Evolutionary conservation across 64 coral and sea anemone genomes (phyloP).

Genomic region (Montipora foliosa): DNA sequence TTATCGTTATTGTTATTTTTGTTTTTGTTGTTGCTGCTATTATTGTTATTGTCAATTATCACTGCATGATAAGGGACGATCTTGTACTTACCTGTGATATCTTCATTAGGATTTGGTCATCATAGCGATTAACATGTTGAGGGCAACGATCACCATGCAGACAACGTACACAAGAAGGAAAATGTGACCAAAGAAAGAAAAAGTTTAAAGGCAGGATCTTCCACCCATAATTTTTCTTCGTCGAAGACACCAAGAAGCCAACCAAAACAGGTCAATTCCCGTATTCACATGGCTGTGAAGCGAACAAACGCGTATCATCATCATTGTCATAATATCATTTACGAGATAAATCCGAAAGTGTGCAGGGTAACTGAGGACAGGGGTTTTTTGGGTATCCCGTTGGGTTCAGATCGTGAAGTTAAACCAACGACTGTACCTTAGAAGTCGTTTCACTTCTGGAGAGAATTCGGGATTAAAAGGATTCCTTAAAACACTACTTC

Average conservation of each 20-base stretch:
- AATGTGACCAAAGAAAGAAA: not conserved
- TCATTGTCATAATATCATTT: too few species aligned
- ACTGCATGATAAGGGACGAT: not conserved
- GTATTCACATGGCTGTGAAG: not conserved
- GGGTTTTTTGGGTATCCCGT: too few species aligned
- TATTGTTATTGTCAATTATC: not conserved
- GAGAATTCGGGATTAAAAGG: too few species aligned
- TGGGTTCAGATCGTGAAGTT: too few species aligned
- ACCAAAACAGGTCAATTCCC: not conserved
- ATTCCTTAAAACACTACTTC: too few species aligned
- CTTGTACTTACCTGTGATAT: slow-evolving; percentile 16
- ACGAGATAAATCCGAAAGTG: too few species aligned
- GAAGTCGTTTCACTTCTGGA: too few species aligned
- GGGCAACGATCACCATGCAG: slow-evolving; percentile 49
- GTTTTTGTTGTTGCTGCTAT: too few species aligned
- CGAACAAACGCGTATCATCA: not conserved
- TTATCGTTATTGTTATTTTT: too few species aligned
- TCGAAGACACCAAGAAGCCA: not conserved
- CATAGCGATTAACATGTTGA: slow-evolving; percentile 72
- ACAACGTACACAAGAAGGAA: slow-evolving; percentile 12
- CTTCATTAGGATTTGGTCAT: slow-evolving; percentile 61
- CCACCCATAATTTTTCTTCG: not conserved
- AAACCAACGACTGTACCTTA: too few species aligned
- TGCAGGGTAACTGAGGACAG: too few species aligned
- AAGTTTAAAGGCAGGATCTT: not conserved